phyloP scores from a whole-genome alignment of 2,113 vertebrate genomes.

The Periophthalmodon schlosseri region DNA sequence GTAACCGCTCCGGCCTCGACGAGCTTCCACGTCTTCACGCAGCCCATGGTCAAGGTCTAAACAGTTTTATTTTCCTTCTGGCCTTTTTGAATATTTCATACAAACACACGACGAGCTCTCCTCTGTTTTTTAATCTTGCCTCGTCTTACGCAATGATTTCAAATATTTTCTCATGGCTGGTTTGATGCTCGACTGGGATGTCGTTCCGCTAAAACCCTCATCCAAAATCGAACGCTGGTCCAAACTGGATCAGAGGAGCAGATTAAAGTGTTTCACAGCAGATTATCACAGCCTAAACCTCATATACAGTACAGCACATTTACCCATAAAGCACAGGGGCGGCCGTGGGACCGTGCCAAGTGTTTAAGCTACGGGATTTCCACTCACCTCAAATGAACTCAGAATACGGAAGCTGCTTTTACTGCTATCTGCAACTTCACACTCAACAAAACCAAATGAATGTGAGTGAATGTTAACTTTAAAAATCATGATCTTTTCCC shows the following conservation, averaged over 20 bases:
- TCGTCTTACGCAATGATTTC: constrained; percentile 15
- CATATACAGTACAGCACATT: neutral
- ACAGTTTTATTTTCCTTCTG: too few relatives aligned
- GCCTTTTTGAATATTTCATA: too few relatives aligned
- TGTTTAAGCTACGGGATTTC: neutral
- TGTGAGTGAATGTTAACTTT: too few relatives aligned
- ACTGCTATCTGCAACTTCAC: neutral
- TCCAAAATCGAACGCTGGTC: constrained; percentile 21
- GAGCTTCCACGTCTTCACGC: too few relatives aligned
- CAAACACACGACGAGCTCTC: neutral
- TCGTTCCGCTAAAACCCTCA: constrained; percentile 12
- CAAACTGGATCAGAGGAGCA: constrained; percentile 29
- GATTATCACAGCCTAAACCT: constrained; percentile 1
- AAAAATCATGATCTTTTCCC: too few relatives aligned
- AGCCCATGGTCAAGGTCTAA: too few relatives aligned
- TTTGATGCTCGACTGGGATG: constrained; percentile 15
- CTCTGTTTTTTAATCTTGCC: neutral
- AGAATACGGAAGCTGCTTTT: neutral
- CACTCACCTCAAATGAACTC: neutral
- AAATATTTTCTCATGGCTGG: neutral
- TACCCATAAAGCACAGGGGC: neutral
- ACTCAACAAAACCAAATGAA: neutral
- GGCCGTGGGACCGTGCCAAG: neutral
- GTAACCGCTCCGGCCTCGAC: too few relatives aligned
- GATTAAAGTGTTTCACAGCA: constrained; percentile 45